Evolutionary conservation across 1,140 invertebrate species (phyloP), one percentile per base, ranked within the genome.

Genomic region (Eciton burchellii): DNA sequence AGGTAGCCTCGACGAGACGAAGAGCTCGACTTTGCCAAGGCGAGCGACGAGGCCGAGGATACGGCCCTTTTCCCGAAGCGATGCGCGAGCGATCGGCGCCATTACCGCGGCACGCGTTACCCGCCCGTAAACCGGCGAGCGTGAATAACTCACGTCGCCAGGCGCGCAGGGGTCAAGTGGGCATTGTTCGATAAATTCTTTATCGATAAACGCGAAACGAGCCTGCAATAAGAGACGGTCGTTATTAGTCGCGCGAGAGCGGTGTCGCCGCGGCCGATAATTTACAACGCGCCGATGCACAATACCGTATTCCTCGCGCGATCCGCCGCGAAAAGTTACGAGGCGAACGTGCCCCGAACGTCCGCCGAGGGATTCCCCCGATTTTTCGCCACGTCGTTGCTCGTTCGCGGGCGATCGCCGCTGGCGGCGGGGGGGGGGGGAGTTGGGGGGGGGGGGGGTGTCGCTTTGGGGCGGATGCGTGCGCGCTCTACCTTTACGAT

Each of bases 281-380:
- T 77, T 77, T 43, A 29, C 43, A 16, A 5, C n/a, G 14, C 21
- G 49, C 43, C 62, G 47, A 77, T 77, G 49, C 54, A 49, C 26
- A n/a, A 68, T 68, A 57, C 41, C 43, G 73, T 77, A 77, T 77
- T 77, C 66, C 43, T 68, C 74, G 29, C 74, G 74, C 73, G 35
- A 14, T 19, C 57, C 11, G 29, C 16, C 43, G 29, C 35, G 49
- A 11, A 12, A 66, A 66, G 47, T 77, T 77, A 56, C 47, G 35
- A 21, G 60, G 24, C 26, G 45, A 57, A 79, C 74, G 74, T 79
- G 74, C 65, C 49, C 26, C 63, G 74, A 26, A 47, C 68, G 21
- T n/a, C n/a, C n/a, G n/a, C 14, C 63, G 43, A 79, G 45, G 16
- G 26, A 47, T 35, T 68, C 16, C 43, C 63, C 47, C 29, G 73